Conservation (phyloP, 2,797 vertebrate genomes). For the Lepilemur septentrionalis region DNA sequence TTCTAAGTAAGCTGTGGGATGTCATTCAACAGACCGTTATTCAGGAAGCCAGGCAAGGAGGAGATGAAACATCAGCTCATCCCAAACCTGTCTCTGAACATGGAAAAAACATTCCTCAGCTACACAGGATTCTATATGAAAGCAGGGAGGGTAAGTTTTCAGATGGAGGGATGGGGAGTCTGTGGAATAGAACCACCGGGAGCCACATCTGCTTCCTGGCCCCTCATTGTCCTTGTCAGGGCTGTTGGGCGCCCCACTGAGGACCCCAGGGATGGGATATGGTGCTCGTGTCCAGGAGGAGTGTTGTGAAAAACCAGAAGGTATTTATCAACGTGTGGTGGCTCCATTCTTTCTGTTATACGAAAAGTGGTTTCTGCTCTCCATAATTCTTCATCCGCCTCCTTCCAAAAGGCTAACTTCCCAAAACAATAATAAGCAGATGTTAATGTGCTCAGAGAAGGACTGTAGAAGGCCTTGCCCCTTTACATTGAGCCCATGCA, state of each 20-base stretch:
- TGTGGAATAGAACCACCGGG: background rate
- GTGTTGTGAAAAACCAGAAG: background rate
- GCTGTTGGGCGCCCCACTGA: background rate
- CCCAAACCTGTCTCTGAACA: background rate
- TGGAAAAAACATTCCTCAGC: background rate
- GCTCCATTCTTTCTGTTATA: background rate
- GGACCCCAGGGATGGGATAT: background rate
- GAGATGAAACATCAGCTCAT: background rate
- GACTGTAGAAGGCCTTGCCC: background rate
- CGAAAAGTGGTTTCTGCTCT: background rate
- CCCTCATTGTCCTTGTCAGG: background rate
- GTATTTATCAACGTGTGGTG: background rate
- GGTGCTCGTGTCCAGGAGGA: background rate
- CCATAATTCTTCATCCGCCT: background rate
- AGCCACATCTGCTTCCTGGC: background rate
- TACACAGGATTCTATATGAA: background rate
- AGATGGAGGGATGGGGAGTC: background rate
- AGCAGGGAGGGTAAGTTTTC: background rate
- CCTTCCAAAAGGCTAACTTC: background rate
- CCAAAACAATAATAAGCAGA: background rate
- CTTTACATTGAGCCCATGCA: accelerated
- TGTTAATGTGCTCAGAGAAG: background rate
- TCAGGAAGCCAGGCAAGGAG: background rate
- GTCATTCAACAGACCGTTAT: background rate
- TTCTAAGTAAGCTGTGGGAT: background rate